Base-by-base conservation (phyloP, 2,888 invertebrate species). In the Erpobdella octoculata region DNA sequence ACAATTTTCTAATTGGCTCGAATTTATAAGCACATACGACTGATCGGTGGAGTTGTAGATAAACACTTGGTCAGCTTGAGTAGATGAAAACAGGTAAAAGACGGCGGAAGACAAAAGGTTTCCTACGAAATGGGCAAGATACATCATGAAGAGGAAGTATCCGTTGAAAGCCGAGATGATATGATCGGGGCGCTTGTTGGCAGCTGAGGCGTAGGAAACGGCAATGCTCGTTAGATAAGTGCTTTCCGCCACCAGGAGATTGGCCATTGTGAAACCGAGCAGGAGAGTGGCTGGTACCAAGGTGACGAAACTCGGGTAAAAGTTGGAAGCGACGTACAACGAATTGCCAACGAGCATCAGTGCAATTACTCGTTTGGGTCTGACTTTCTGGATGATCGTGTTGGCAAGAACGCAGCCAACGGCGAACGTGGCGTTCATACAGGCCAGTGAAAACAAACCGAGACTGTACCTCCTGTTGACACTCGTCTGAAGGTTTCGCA, bases 401-500 rank as follows among this genome's bases (percentile, higher is more conserved):
- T 80, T 77, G 28, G 79, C 79, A 36, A 80, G 73, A 18, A 81
- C 67, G 72, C 80, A 81, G 28, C 79, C 79, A 15, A 80, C 48
- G 46, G 79, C 77, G 70, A 78, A 81, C 2, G 77, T 73, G n/a
- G 74, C 78, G 74, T 75, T 79, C 46, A 78, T 73, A 36, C 76
- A 75, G 25, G 79, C 78, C 33, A 81, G 75, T 0, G 79, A 78
- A 35, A 77, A 76, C 18, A 81, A 75, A 1, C 81, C 81, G 21
- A 81, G 75, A 9, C 80, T 80, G n/a, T 76, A 77, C 33, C 79
- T 78, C 31, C 78, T 77, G 72, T 81, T 80, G 58, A 81, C 71
- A 70, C 81, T 81, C 73, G 80, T 81, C 74, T 81, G 80, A 15
- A 81, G 76, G 71, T 80, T 81, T 18, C 81, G 75, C 6, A 81